A percentile compares a stretch with the other conserved stretches of the same genome.
Conservation (phyloP, 2,888 invertebrate genomes). For the Caenorhabditis sp. region DNA sequence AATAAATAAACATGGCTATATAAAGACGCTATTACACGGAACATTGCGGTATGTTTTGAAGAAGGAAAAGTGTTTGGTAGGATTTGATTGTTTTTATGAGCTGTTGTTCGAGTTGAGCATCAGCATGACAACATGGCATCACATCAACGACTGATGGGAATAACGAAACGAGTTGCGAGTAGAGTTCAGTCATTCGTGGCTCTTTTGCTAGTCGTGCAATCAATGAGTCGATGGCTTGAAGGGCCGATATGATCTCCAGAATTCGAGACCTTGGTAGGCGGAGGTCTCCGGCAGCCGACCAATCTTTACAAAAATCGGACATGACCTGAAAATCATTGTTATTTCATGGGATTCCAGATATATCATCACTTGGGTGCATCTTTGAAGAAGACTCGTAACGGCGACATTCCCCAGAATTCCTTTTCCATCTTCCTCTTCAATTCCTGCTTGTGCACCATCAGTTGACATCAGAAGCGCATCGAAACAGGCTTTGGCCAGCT, state of each 20-base stretch:
- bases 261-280: slow-evolving; percentile 77
- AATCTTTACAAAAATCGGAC: slow-evolving; percentile 70
- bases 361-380: slow-evolving; percentile 66
- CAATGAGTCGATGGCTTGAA: slow-evolving; percentile 79
- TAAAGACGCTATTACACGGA: slow-evolving; percentile 23
- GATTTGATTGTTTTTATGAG: slow-evolving; percentile 79
- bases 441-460: slow-evolving; percentile 50
- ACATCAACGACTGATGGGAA: slow-evolving; percentile 79
- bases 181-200: slow-evolving; percentile 67
- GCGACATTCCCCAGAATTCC: slow-evolving; percentile 69
- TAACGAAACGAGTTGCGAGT: slow-evolving; percentile 76
- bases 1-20: slow-evolving; percentile 48
- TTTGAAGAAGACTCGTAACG: slow-evolving; percentile 69
- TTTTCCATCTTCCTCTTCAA: slow-evolving; percentile 41
- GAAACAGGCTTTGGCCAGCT: slow-evolving; percentile 83
- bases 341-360: neutral
- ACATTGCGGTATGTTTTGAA: slow-evolving; percentile 73
- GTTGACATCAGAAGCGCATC: slow-evolving; percentile 82
- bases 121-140: slow-evolving; percentile 78
- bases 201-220: slow-evolving; percentile 77
- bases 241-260: slow-evolving; percentile 78
- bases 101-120: slow-evolving; percentile 76
- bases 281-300: slow-evolving; percentile 77
- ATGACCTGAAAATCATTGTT: slow-evolving; percentile 45
- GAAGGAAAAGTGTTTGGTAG: slow-evolving; percentile 80